phyloP scores from a whole-genome alignment of 2,888 invertebrate species.

The Timema podura region DNA sequence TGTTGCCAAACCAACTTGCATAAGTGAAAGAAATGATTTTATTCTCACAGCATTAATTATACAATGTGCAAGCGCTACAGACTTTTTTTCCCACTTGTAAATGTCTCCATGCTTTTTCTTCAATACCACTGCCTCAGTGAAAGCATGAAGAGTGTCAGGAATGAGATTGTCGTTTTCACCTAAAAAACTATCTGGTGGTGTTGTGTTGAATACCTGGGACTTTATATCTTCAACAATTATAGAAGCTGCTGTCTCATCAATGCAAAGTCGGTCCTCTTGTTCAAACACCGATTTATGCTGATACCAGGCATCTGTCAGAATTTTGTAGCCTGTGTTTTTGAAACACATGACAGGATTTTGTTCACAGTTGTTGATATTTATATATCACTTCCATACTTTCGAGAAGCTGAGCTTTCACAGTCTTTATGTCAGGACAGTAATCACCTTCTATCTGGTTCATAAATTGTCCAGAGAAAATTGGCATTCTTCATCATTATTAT shows the following conservation, averaged over 20 bases:
- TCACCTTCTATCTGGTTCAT: too few relatives aligned
- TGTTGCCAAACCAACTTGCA: neutral
- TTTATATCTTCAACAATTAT: slow-evolving; percentile 17
- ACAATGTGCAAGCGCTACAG: neutral
- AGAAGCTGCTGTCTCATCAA: slow-evolving; percentile 11
- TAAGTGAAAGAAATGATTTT: neutral
- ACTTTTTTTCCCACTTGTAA: neutral
- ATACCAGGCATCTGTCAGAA: too few relatives aligned
- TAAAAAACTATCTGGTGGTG: slow-evolving; percentile 17
- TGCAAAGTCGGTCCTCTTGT: slow-evolving; percentile 16
- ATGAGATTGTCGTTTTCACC: neutral
- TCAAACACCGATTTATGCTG: neutral
- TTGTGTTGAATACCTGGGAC: neutral
- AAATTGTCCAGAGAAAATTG: too few relatives aligned
- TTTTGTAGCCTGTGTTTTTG: too few relatives aligned
- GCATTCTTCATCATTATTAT: too few relatives aligned
- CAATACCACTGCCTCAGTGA: neutral
- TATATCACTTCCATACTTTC: too few relatives aligned
- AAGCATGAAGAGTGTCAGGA: neutral
- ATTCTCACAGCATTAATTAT: neutral
- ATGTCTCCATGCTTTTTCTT: neutral
- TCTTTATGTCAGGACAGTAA: too few relatives aligned
- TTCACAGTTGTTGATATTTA: too few relatives aligned
- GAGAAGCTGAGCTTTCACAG: too few relatives aligned
- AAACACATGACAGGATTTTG: too few relatives aligned